Evolutionary conservation across 2,113 vertebrate genomes (phyloP), one percentile per base, ranked within the genome.

Genomic region (Catharus bicknelli): DNA sequence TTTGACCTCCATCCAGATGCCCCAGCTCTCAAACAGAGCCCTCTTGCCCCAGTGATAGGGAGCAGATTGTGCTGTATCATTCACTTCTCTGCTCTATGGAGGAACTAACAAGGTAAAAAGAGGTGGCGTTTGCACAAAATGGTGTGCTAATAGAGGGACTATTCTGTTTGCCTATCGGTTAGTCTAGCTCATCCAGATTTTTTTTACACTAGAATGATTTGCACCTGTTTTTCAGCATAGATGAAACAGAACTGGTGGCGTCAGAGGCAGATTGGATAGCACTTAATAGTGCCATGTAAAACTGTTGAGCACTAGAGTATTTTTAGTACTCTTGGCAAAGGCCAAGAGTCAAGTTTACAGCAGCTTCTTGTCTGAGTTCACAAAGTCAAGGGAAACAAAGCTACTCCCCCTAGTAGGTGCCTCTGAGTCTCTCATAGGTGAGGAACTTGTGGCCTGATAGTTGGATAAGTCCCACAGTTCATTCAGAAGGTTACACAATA

Each of bases 171-270:
- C 55, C 64, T 38, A 92, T 63, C 7, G 0, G 63, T 91, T 92
- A 91, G 55, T 83, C 36, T 54, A 76, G 16, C 72, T 92, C 38
- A 25, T 83, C 87, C 22, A 21, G 86, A 55, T 50, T 82, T 90
- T 80, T 92, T 88, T 90, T 70, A 95, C 75, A 67, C 87, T 64
- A 86, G 81, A 86, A 91, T 74, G 91, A 54, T 53, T 94, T 88
- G 78, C 75, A 87, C 74, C 38, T 94, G 90, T 92, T 96, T 95
- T 90, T 90, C 94, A 83, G 70, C 51, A 78, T 48, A 94, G 34
- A 53, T 90, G 72, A 94, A 95, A 54, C 72, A 92, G 67, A 69
- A 63, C 66, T 76, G 79, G 51, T 55, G 59, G 45, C 3, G 9
- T 92, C 84, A 92, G 68, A 90, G 75, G 19, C 63, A 80, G 75